Evolutionary conservation across 2,888 invertebrate genomes (phyloP).

Genomic region (Orchestes rusci): DNA sequence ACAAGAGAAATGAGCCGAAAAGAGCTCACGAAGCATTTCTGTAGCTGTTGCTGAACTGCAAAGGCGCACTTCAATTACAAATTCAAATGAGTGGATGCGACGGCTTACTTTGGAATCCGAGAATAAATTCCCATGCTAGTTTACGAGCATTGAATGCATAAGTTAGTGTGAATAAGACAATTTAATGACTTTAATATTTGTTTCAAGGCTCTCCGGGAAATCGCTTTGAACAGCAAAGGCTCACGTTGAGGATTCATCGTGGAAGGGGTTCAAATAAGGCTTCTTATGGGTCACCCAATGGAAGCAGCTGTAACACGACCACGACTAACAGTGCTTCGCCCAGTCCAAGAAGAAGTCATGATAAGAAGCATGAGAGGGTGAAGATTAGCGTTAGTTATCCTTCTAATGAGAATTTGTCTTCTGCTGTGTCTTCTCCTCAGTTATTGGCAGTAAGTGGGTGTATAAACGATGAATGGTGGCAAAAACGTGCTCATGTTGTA

Average conservation of each 20-base stretch:
- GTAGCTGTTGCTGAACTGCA: no score
- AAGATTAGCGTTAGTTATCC: constrained; percentile 84
- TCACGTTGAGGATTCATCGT: constrained; percentile 85
- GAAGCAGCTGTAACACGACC: constrained; percentile 64
- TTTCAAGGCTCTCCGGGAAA: constrained; percentile 55
- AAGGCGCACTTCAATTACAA: no score
- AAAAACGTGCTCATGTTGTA: no score
- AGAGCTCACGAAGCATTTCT: no score
- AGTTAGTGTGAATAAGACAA: no score
- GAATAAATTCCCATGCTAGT: no score
- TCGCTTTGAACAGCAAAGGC: constrained; percentile 82
- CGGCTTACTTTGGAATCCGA: no score
- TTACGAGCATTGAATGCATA: no score
- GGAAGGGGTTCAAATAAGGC: constrained; percentile 59
- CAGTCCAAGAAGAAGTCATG: constrained; percentile 56
- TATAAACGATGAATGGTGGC: not conserved
- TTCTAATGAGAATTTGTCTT: constrained; percentile 59
- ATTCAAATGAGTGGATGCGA: no score
- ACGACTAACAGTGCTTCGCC: constrained; percentile 55
- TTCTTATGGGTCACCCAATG: constrained; percentile 57
- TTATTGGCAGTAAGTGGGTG: constrained; percentile 32
- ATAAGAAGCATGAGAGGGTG: constrained; percentile 71
- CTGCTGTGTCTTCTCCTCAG: constrained; percentile 36
- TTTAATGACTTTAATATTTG: no score
- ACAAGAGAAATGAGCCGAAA: no score